Base-by-base conservation (phyloP, 2,113 vertebrate species). In the Neoarius graeffei region DNA sequence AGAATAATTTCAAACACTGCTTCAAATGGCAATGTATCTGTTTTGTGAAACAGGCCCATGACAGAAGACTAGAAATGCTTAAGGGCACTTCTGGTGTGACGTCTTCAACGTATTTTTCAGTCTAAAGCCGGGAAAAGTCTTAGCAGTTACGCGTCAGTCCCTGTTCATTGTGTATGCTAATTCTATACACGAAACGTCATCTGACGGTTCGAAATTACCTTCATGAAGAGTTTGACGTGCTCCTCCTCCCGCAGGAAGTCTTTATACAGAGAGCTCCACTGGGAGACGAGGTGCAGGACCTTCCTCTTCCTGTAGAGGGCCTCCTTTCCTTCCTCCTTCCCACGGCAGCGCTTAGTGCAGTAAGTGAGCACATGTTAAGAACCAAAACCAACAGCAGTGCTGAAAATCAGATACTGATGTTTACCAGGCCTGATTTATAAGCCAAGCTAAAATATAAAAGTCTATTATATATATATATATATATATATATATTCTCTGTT, bases 161-260 rank as follows among this genome's bases (percentile, higher is more conserved):
- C 67, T 35, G 67, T 67, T 71, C 8, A n/a, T 14, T 15, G 11
- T 25, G n/a, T 13, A 77, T 52, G 20, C 9, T 50, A 15, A 56
- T 79, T 79, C 25, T 56, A 23, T 11, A 7, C n/a, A 15, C 27
- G 6, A 71, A 20, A 25, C 13, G 1, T 69, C 35, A 74, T 23
- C 19, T 5, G 71, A 4, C 69, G 7, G 4, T 11, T 54, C 4
- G 27, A 35, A 11, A 23, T 11, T 95, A 99, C 98, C 97, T 99
- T 99, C 93, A 99, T 96, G 92, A 99, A 99, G 85, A 97, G 95
- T 92, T 99, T 98, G 89, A 98, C 95, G 74, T 98, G 97, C 62
- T 99, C 98, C 91, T 99, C 98, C 91, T 99, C 98, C 0, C 97
- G 96, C 59, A 98, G 94, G 95, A 98, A 98, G 94, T 99, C 97